A percentile compares a stretch with the other conserved stretches of the same genome.
Evolutionary conservation across 2,113 vertebrate genomes (phyloP).

Genomic region (Apaloderma vittatum): DNA sequence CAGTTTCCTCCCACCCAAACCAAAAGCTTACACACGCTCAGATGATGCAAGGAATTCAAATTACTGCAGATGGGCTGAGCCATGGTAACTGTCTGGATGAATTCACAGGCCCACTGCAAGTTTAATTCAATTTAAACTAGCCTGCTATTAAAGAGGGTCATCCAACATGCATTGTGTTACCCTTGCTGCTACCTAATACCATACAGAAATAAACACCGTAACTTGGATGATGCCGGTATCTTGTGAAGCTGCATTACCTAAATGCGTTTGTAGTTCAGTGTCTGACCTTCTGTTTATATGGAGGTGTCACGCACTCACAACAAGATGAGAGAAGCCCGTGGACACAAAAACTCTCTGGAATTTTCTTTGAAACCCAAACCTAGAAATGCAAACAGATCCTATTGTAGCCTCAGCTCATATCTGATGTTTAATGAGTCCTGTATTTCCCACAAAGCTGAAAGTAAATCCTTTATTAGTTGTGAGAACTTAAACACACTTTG

Average conservation of each 20-base stretch:
- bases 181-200: neutral
- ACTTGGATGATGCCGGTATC: neutral
- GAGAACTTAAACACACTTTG: neutral
- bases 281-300: neutral
- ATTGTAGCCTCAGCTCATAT: neutral
- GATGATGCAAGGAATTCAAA: neutral
- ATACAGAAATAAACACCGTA: neutral
- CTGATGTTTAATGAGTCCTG: neutral
- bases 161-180: neutral
- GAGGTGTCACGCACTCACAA: neutral
- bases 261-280: neutral
- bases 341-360: neutral
- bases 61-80: neutral
- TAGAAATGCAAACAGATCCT: neutral
- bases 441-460: conserved; percentile 6
- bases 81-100: neutral
- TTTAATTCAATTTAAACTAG: neutral
- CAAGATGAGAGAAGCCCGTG: neutral
- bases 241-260: neutral
- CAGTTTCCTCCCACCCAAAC: neutral
- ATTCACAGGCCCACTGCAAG: neutral
- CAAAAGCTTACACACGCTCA: neutral
- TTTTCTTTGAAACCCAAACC: conserved; percentile 1
- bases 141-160: neutral
- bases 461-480: neutral